These are phyloP conservation scores for Siderastrea siderea DNA, from an alignment of 92 coral and sea anemone genomes.

Conservation along the genomic window DNA sequence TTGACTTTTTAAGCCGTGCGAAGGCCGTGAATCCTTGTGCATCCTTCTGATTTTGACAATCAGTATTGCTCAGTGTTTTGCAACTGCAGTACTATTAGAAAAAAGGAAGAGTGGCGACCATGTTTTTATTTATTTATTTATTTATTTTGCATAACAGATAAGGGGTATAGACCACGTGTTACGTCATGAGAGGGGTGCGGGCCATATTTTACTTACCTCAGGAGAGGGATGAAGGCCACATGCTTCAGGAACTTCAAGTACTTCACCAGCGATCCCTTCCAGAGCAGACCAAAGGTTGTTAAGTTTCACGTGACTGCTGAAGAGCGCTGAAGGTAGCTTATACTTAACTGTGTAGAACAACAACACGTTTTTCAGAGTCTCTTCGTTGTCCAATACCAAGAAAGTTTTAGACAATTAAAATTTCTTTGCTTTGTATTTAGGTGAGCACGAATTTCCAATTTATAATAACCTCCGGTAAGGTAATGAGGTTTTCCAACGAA, in stretches of 20 bases:
- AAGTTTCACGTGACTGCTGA: slow-evolving; percentile 84
- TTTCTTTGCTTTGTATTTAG: too few relatives aligned
- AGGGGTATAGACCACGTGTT: not conserved
- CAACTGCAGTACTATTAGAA: too few relatives aligned
- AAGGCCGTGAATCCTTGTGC: too few relatives aligned
- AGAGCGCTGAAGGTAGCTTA: slow-evolving; percentile 92
- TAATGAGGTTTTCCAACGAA: too few relatives aligned
- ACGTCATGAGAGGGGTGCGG: not conserved
- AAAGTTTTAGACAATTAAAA: not conserved
- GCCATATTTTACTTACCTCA: slow-evolving; percentile 72
- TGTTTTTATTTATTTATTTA: too few relatives aligned
- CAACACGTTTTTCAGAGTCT: not conserved
- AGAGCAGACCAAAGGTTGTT: slow-evolving; percentile 82
- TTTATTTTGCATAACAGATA: too few relatives aligned
- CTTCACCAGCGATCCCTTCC: slow-evolving; percentile 87
- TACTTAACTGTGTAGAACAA: slow-evolving; percentile 82
- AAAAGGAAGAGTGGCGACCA: too few relatives aligned
- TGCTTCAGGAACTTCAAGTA: slow-evolving; percentile 95
- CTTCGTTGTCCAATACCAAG: not conserved
- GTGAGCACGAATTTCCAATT: too few relatives aligned
- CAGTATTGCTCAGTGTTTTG: too few relatives aligned
- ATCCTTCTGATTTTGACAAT: too few relatives aligned
- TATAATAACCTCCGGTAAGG: too few relatives aligned
- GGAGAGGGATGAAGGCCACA: slow-evolving; percentile 94
- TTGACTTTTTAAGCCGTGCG: too few relatives aligned